A percentile compares a stretch with the other conserved stretches of the same genome.
Conservation (phyloP, 2,888 invertebrate genomes). For the Stenoptilia bipunctidactyla region DNA sequence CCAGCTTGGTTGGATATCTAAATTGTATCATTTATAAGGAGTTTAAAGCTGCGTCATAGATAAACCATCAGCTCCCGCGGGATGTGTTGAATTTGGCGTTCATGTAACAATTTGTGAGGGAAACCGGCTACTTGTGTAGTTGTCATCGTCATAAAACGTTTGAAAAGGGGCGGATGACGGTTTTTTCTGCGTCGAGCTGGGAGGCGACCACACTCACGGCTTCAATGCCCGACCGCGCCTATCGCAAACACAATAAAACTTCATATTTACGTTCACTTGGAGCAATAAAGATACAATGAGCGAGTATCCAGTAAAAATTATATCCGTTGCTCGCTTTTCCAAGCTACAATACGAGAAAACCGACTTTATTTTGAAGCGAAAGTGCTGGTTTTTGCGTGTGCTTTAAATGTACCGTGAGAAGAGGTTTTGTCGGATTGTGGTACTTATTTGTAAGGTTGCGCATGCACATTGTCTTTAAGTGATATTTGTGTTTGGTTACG, state of each 20-base stretch:
- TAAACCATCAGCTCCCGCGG: slow-evolving; percentile 46
- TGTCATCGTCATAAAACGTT: slow-evolving; percentile 49
- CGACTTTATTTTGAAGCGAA: slow-evolving; percentile 12
- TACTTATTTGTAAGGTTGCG: slow-evolving; percentile 43
- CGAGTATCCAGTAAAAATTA: slow-evolving; percentile 41
- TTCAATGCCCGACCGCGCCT: slow-evolving; percentile 40
- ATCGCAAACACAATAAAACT: slow-evolving; percentile 66
- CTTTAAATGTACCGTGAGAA: slow-evolving; percentile 14
- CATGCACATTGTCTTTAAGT: slow-evolving; percentile 49
- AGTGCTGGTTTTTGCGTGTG: slow-evolving; percentile 21
- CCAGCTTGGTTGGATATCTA: neutral
- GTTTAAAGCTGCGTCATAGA: slow-evolving; percentile 37
- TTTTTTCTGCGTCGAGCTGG: slow-evolving; percentile 39
- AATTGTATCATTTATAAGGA: slow-evolving; percentile 5
- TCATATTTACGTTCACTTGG: slow-evolving; percentile 58
- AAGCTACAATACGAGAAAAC: slow-evolving; percentile 8
- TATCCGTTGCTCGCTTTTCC: slow-evolving; percentile 29
- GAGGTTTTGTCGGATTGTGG: slow-evolving; percentile 28
- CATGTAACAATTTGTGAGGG: slow-evolving; percentile 17
- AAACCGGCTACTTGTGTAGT: slow-evolving; percentile 41
- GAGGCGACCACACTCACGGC: slow-evolving; percentile 58
- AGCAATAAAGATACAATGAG: slow-evolving; percentile 61
- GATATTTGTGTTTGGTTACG: slow-evolving; percentile 47
- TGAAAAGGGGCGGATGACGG: slow-evolving; percentile 34
- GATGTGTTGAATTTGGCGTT: slow-evolving; percentile 46